Evolutionary conservation across 2,113 vertebrate species (phyloP).

Genomic region (Danio rerio): GRCz12tu NC_133182.1:32115501-32116000

Average conservation of each 20-base stretch:
- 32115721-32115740: not conserved
- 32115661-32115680: not conserved
- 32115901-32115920: slow-evolving; percentile 3
- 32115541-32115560: not conserved
- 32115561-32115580: not conserved
- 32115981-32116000: slow-evolving; percentile 36
- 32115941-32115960: slow-evolving; percentile 31
- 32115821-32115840: not conserved
- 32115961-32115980: not conserved
- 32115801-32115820: not conserved
- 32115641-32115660: not conserved
- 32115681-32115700: not conserved
- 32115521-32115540: no score
- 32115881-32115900: not conserved
- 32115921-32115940: not conserved
- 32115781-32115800: not conserved
- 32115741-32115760: not conserved
- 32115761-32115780: slow-evolving; percentile 3
- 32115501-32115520: no score
- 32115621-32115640: slow-evolving; percentile 21
- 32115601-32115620: not conserved
- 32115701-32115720: not conserved
- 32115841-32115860: not conserved
- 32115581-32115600: not conserved
- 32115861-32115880: not conserved